Percentiles rank a stretch among this genome's conserved stretches.
phyloP scores from a whole-genome alignment of 2,888 invertebrate species.

The Acleris holmiana region DNA sequence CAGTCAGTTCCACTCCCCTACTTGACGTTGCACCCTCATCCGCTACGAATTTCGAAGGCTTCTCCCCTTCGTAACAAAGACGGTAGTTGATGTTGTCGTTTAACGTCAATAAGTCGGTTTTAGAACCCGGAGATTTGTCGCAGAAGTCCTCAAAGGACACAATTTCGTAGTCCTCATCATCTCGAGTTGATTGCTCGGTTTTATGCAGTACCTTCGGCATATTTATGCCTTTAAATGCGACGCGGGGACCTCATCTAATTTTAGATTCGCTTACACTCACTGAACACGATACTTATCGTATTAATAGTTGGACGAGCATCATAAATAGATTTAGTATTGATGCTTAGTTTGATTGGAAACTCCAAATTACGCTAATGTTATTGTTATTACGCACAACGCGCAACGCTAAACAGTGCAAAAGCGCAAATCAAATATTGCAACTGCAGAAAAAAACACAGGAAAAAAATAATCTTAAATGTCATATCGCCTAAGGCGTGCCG shows the following conservation, averaged over 20 bases:
- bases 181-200: slow-evolving; percentile 67
- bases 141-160: slow-evolving; percentile 86
- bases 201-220: slow-evolving; percentile 81
- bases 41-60: slow-evolving; percentile 58
- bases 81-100: slow-evolving; percentile 82
- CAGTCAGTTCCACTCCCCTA: slow-evolving; percentile 61
- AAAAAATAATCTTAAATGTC: slow-evolving; percentile 19
- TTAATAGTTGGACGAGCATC: slow-evolving; percentile 8
- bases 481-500: not conserved
- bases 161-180: slow-evolving; percentile 78
- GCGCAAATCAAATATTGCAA: slow-evolving; percentile 7
- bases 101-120: slow-evolving; percentile 82
- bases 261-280: slow-evolving; percentile 41
- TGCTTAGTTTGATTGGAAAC: not conserved
- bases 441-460: too few relatives aligned
- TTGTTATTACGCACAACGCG: slow-evolving; percentile 27
- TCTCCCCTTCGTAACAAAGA: slow-evolving; percentile 74
- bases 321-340: not conserved
- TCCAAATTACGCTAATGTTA: slow-evolving; percentile 18
- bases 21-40: slow-evolving; percentile 67
- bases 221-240: slow-evolving; percentile 44
- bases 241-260: slow-evolving; percentile 45
- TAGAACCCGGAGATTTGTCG: slow-evolving; percentile 79
- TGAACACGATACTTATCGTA: slow-evolving; percentile 16
- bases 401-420: slow-evolving; percentile 23